Conservation (phyloP, 2,113 vertebrate genomes). For the Caretta caretta region DNA sequence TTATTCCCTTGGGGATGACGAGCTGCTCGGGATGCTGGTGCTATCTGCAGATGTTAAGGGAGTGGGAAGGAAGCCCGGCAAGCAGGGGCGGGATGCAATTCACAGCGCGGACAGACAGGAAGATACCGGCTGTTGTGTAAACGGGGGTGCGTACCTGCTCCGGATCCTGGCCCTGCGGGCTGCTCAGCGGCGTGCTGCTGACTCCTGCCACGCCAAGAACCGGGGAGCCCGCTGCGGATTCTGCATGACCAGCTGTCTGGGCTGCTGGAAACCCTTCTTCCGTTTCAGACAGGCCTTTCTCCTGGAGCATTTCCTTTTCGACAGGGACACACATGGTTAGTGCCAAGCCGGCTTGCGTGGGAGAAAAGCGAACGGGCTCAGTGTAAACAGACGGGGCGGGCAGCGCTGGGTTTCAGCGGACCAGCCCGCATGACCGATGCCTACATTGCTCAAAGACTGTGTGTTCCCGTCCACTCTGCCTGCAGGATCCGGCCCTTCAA, state of each 20-base stretch:
- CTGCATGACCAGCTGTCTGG: constrained; percentile 81
- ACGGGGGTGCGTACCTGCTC: constrained; percentile 87
- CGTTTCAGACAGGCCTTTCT: constrained; percentile 91
- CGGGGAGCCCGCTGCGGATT: constrained; percentile 82
- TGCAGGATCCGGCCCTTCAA: too few species aligned
- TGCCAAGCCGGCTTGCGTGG: not conserved
- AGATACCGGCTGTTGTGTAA: not conserved
- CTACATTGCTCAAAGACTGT: not conserved
- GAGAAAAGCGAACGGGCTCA: too few species aligned
- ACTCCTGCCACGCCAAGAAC: constrained; percentile 83
- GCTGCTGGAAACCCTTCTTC: constrained; percentile 88
- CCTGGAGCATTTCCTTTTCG: constrained; percentile 96
- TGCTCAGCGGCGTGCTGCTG: constrained; percentile 79
- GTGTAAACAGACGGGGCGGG: too few species aligned
- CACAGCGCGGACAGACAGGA: not conserved
- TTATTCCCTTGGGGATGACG: not conserved
- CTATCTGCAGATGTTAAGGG: too few species aligned
- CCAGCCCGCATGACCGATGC: not conserved
- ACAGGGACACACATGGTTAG: constrained; percentile 39
- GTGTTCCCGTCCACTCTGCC: too few species aligned
- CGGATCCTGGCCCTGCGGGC: constrained; percentile 84
- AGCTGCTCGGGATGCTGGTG: too few species aligned
- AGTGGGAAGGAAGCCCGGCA: not conserved
- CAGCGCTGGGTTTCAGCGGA: not conserved
- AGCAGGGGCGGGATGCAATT: not conserved